phyloP scores from a whole-genome alignment of 2,113 vertebrate genomes.

The Oryzias melastigma region DNA sequence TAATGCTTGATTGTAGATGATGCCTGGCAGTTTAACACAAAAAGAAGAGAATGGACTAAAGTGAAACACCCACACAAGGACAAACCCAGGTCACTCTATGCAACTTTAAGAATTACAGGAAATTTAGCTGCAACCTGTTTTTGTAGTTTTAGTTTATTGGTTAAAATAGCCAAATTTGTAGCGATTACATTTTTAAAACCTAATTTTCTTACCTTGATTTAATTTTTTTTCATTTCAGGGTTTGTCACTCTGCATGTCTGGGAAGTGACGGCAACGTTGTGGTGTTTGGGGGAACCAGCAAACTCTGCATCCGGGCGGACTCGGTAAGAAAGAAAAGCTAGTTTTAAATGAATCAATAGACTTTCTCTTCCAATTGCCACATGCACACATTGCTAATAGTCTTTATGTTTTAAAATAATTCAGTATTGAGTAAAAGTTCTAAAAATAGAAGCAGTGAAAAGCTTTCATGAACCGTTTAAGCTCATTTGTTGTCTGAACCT shows the following conservation, averaged over 20 bases:
- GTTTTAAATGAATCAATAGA: no score
- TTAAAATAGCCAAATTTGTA: accelerated
- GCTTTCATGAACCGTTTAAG: background rate
- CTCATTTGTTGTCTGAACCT: background rate
- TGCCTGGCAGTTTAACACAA: slow-evolving; percentile 86
- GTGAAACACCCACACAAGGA: slow-evolving; percentile 81
- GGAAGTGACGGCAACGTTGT: slow-evolving; percentile 89
- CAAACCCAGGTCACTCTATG: slow-evolving; percentile 84
- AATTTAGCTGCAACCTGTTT: background rate
- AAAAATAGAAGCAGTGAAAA: no score
- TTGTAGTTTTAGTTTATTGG: background rate
- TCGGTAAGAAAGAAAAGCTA: slow-evolving; percentile 74
- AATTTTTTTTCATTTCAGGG: slow-evolving; percentile 61
- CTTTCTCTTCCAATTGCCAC: no score
- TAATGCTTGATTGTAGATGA: slow-evolving; percentile 75
- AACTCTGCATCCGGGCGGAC: slow-evolving; percentile 85
- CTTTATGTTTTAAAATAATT: no score
- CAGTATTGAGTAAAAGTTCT: no score
- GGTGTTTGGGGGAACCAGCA: slow-evolving; percentile 92
- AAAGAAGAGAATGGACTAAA: slow-evolving; percentile 83
- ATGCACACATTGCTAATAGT: no score
- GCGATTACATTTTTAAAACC: no score
- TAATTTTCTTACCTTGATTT: background rate
- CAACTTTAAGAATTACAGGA: background rate
- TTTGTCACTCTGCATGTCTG: slow-evolving; percentile 91